Conservation (phyloP, 2,888 invertebrate species). For the Drosophila kanekoi region DNA sequence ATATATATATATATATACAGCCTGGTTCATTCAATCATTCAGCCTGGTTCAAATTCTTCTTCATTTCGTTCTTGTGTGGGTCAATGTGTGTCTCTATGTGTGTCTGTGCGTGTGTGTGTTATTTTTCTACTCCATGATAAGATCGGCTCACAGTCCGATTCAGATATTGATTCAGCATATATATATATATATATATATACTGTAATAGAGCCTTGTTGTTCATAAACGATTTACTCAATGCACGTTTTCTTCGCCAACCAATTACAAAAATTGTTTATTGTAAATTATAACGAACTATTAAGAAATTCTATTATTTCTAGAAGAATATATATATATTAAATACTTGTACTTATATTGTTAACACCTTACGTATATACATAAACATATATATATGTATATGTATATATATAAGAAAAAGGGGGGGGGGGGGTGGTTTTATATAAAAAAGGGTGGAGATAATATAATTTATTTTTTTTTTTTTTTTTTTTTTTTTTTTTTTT, state of each 20-base stretch:
- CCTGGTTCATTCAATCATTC: too few relatives aligned
- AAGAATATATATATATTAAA: conserved; percentile 10
- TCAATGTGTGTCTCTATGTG: too few relatives aligned
- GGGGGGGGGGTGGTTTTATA: too few relatives aligned
- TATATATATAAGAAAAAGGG: too few relatives aligned
- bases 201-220: conserved; percentile 28
- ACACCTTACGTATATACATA: conserved; percentile 32
- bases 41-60: too few relatives aligned
- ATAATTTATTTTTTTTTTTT: too few relatives aligned
- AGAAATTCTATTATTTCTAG: conserved; percentile 7
- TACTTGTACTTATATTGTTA: conserved; percentile 38
- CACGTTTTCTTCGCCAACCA: conserved; percentile 35
- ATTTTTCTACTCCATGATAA: conserved; percentile 18
- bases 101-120: too few relatives aligned
- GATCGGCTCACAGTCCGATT: conserved; percentile 4
- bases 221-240: conserved; percentile 19
- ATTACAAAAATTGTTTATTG: conserved; percentile 34
- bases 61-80: conserved; percentile 51
- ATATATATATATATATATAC: background rate
- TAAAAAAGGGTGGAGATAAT: too few relatives aligned
- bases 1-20: too few relatives aligned
- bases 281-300: conserved; percentile 35
- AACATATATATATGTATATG: conserved; percentile 41
- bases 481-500: too few relatives aligned
- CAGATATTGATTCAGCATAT: too few relatives aligned